These are phyloP conservation scores for Plectropomus leopardus DNA, from an alignment of 2,113 vertebrate species.

Conservation along the genomic window DNA sequence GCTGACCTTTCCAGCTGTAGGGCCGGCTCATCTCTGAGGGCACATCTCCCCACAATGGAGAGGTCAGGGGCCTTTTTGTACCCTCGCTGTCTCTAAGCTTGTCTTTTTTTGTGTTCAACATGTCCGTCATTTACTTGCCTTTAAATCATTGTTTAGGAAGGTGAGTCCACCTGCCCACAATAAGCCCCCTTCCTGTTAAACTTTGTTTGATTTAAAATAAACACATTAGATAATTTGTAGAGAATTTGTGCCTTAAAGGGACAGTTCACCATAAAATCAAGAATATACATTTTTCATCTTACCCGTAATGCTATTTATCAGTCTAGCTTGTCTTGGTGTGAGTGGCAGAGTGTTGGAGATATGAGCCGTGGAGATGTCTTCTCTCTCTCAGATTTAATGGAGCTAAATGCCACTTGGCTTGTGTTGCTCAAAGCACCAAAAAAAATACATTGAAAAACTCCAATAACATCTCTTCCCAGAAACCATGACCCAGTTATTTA, in stretches of 20 bases:
- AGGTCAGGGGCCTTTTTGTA: constrained; percentile 67
- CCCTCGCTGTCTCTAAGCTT: constrained; percentile 32
- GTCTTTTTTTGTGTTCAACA: constrained; percentile 58
- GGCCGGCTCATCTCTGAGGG: constrained; percentile 60
- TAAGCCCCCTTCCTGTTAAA: neutral
- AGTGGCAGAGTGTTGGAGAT: no score
- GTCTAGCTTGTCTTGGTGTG: no score
- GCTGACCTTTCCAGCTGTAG: constrained; percentile 76
- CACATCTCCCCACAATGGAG: constrained; percentile 63
- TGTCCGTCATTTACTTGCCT: constrained; percentile 40
- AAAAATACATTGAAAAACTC: no score
- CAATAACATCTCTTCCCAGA: no score
- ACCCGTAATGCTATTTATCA: no score
- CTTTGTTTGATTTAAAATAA: neutral
- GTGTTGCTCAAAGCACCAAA: no score
- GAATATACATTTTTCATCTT: no score
- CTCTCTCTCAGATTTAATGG: no score
- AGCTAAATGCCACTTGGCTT: no score
- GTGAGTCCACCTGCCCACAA: constrained; percentile 15
- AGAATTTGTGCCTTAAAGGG: neutral
- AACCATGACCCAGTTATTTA: no score
- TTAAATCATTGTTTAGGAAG: constrained; percentile 24
- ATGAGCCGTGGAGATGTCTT: no score
- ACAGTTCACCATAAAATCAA: neutral
- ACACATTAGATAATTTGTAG: neutral